Base-by-base conservation (phyloP, 2,888 invertebrate genomes). In the Galeopsomyia nigrocyanea region DNA sequence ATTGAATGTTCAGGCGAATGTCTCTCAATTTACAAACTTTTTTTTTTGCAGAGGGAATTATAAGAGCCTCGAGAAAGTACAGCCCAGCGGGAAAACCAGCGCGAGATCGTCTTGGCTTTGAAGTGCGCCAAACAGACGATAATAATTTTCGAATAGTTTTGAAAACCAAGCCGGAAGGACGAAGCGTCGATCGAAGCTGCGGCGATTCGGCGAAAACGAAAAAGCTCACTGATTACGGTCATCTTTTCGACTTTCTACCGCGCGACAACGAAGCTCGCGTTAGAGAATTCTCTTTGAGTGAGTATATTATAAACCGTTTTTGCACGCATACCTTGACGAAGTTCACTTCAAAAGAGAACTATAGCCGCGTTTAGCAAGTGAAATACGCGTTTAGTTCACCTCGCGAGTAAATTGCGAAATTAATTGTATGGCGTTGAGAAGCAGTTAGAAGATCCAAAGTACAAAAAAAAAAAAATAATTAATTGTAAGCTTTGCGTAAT, bases 71-170 rank as follows among this genome's bases (percentile, higher is more conserved):
- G 17, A 50, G n/a, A 61, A 47, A 46, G 22, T 7, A 10, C 13
- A 73, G 67, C 31, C 73, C 75, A 14, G 19, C 47, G 9, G 71
- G 72, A 9, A 67, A 21, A 51, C 39, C 55, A 6, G 66, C 67
- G 5, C 58, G 47, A 31, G 10, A 70, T 21, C 5, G 53, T 31
- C 67, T 73, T 9, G 64, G 47, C 5, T 60, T 74, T 22, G 22
- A 9, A 1, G 64, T 67, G n/a, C 47, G 46, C 0, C 22, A 50
- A 58, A 49, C 74, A n/a, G 63, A 55, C n/a, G 63, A 70, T 6
- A 14, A 19, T 17, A 50, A 51, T 3, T 49, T 62, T 39, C 67
- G 57, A 13, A 51, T 73, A 2, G 9, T 14, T 50, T 69, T 71
- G 53, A 60, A 68, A 67, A 75, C 55, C 57, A 49, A 58, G 10